Evolutionary conservation across 2,888 invertebrate species (phyloP).

Genomic region (Drosophila anceps): DNA sequence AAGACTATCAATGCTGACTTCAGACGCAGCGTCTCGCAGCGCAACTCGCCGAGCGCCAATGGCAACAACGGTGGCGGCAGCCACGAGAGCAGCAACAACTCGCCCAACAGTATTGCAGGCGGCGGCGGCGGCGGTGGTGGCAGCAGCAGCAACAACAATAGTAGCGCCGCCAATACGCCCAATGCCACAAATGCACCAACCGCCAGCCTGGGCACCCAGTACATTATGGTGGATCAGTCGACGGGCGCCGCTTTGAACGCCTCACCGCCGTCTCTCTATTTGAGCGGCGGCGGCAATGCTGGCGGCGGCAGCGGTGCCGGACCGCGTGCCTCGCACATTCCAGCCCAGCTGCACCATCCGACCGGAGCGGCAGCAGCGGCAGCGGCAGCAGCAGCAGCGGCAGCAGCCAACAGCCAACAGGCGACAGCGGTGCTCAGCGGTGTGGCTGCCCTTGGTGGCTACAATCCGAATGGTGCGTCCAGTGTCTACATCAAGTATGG

Average conservation of each 20-base stretch:
- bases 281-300: slow-evolving; percentile 68
- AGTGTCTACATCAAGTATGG: slow-evolving; percentile 85
- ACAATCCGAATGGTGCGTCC: slow-evolving; percentile 85
- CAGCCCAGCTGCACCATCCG: slow-evolving; percentile 80
- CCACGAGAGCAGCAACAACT: slow-evolving; percentile 85
- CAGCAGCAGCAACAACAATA: slow-evolving; percentile 54
- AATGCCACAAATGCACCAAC: slow-evolving; percentile 62
- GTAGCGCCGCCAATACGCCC: slow-evolving; percentile 69
- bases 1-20: slow-evolving; percentile 82
- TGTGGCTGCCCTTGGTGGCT: slow-evolving; percentile 85
- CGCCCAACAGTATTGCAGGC: slow-evolving; percentile 83
- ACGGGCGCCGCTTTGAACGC: slow-evolving; percentile 64
- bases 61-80: slow-evolving; percentile 65
- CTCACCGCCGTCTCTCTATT: slow-evolving; percentile 80
- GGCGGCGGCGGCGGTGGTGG: slow-evolving; percentile 26
- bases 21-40: slow-evolving; percentile 84
- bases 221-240: slow-evolving; percentile 70
- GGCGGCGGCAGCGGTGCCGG: slow-evolving; percentile 51
- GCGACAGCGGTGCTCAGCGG: slow-evolving; percentile 75
- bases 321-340: slow-evolving; percentile 82
- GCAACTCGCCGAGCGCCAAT: slow-evolving; percentile 85
- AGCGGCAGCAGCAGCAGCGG: slow-evolving; percentile 81
- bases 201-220: slow-evolving; percentile 63
- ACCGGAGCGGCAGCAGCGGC: slow-evolving; percentile 76
- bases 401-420: slow-evolving; percentile 79